Evolutionary conservation across 53 echinoderm and acorn worm genomes (phyloP), one percentile per base, ranked within the genome.

Genomic region (Holothuria scabra): DNA sequence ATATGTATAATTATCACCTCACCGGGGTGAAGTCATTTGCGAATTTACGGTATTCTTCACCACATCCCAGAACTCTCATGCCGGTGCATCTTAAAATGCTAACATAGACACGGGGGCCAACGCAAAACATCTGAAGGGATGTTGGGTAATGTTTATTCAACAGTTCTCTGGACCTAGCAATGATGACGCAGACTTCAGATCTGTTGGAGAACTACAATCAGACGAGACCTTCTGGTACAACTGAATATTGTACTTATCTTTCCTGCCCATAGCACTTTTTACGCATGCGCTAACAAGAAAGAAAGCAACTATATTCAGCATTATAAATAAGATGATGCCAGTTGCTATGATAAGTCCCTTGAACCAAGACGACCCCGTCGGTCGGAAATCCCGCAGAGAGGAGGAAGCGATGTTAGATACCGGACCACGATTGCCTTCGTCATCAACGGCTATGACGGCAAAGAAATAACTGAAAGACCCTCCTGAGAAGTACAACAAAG

Each of bases 381-480:
- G 76, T 76, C 76, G 28, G 11, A 76, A 76, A 58, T 76, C 76
- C 3, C 76, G 76, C 28, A 87, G 85, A 18, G 76, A 76, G 56
- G 76, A 76, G 7, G 76, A 76, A 23, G 89, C 92, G 33, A 97
- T 63, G 83, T 97, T 97, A 16, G 97, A 96, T 7, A 88, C 88
- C 57, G 90, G 90, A 26, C 91, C 82, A 11, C 56, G 84, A 49
- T 97, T 97, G 37, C 60, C 87, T 12, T 76, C 90, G 35, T 97
- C 94, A 49, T 97, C 97, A 20, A 92, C 82, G 8, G 97, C 94
- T 28, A 92, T 78, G 60, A 97, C 90, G 19, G 88, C 90, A 69
- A 97, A 94, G 22, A 84, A 71, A 28, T 88, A 86, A 33, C 83
- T 87, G 34, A 90, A 84, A 1, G 72, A 78, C 21, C 92, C 94